Base-by-base conservation (phyloP, 2,888 invertebrate species). In the Xanthia icteritia region DNA sequence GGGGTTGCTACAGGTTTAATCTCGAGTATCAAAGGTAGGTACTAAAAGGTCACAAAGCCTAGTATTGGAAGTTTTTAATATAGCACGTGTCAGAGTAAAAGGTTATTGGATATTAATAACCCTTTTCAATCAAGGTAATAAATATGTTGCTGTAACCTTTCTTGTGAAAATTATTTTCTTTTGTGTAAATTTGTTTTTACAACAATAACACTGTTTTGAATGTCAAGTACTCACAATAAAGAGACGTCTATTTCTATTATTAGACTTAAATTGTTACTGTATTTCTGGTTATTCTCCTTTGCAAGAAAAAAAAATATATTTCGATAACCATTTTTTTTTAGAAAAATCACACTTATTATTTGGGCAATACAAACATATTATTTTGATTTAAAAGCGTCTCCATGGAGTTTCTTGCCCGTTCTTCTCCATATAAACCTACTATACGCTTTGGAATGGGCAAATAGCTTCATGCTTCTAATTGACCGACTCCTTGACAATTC, bases 1-100 rank as follows among this genome's bases (percentile, higher is more conserved):
- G 69, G 77, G 68, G 73, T n/a, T 36, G 74, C 61, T 83, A 77
- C 82, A 86, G 80, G 73, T 88, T 83, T 85, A 83, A 84, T 84
- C 77, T 80, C 69, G 66, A 71, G 65, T 77, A 80, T 78, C 83
- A 78, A 86, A 86, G 78, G 76, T 64, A 76, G 74, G 63, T 73
- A 73, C 66, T 73, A 75, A 86, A 77, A 86, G 87, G 87, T 84
- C 80, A 82, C 77, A 71, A 64, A 75, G 63, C 70, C 64, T 17
- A 36, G 60, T 60, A 68, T 68, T 82, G 58, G 67, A 84, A 75
- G 64, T 70, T 79, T 83, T 78, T 75, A 82, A 82, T 84, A 84
- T 66, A 75, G 60, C 79, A 70, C 73, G 69, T 76, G 79, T 80
- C 45, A 74, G 63, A 70, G 39, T 72, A 79, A 85, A 78, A 77